Evolutionary conservation across 1,140 invertebrate genomes (phyloP), one percentile per base, ranked within the genome.

Genomic region (Ceratosolen fusciceps): DNA sequence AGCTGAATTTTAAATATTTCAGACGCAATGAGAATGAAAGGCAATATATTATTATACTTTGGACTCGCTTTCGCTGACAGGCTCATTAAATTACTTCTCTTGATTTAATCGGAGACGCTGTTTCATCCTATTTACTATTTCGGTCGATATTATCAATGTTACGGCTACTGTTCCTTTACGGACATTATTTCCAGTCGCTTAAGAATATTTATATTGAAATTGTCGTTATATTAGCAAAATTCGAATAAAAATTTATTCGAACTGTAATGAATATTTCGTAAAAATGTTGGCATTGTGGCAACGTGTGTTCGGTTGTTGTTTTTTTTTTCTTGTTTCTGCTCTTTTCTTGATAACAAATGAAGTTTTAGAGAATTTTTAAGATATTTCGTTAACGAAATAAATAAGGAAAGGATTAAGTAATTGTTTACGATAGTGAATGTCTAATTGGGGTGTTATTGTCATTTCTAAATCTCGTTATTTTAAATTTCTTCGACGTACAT

Each of bases 371-470:
- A 7, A 7, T 43, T 43, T 7, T 43, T 43, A 12, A 43, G 12
- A 43, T 12, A 43, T 12, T 43, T 43, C 12, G 39, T 5, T 43
- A 43, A 43, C 39, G 39, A 43, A 43, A 43, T 5, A 43, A 43
- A 43, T 43, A 43, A 43, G 12, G 39, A 7, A 43, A 43, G 39
- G 12, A 5, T 43, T 7, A 43, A 43, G 39, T 43, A 43, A 7
- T 3, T 16, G 10, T 52, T 52, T 43, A 74, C 26, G 34, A 62
- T 37, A 74, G n/a, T 62, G 56, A 74, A 29, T 47, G 16, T 65
- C 60, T 37, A 21, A 65, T 19, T 65, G n/a, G 19, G 16, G n/a
- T 16, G n/a, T 7, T 34, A 65, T 31, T 65, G n/a, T 65, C 14
- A 1, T 37, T 65, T n/a, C 39, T 47, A 19, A 26, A 43, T 4